A percentile compares a stretch with the other conserved stretches of the same genome.
Conservation (phyloP, 2,888 invertebrate genomes). For the Syrphus vitripennis region DNA sequence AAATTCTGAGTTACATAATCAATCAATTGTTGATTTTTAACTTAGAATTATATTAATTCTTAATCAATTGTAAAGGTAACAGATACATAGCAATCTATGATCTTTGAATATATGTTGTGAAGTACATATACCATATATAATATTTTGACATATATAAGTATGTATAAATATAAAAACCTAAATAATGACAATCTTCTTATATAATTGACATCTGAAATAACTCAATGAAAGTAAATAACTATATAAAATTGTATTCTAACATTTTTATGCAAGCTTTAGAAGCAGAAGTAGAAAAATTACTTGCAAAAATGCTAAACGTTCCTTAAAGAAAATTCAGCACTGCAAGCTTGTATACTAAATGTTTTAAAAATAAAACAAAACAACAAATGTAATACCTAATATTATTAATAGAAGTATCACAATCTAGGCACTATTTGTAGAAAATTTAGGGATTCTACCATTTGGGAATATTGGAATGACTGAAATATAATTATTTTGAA, state of each 20-base stretch:
- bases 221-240: neutral
- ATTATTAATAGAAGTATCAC: neutral
- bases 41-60: no score
- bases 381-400: no score
- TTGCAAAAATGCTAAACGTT: neutral
- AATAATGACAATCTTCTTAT: conserved; percentile 23
- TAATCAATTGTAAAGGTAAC: no score
- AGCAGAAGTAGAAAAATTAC: neutral
- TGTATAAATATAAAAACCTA: neutral
- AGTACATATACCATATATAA: no score
- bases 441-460: conserved; percentile 38
- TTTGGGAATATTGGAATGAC: conserved; percentile 42
- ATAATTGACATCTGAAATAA: neutral
- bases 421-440: conserved; percentile 13
- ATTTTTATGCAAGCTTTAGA: neutral
- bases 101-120: conserved; percentile 1
- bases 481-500: conserved; percentile 55
- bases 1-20: no score
- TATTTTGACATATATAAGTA: no score
- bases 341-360: conserved; percentile 1
- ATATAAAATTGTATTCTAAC: neutral
- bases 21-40: no score
- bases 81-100: neutral
- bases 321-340: neutral
- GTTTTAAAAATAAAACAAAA: neutral